A percentile compares a stretch with the other conserved stretches of the same genome.
phyloP scores from a whole-genome alignment of 1,140 invertebrate genomes.

The Atta colombica region DNA sequence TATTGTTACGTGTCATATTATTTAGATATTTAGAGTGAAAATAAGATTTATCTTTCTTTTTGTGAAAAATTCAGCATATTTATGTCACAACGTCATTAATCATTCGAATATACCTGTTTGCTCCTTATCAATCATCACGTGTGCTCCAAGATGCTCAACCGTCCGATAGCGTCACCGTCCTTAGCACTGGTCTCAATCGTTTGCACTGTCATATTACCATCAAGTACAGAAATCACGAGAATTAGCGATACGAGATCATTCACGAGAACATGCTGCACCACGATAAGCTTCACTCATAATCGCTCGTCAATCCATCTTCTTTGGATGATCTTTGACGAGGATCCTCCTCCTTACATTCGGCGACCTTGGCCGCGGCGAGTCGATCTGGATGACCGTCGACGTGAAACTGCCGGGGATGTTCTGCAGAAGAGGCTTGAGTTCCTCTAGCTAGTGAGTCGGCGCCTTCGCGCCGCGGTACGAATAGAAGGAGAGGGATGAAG shows the following conservation, averaged over 20 bases:
- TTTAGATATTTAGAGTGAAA: background rate
- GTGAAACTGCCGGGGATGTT: slow-evolving; percentile 77
- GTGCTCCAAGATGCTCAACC: slow-evolving; percentile 4
- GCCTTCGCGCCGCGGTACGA: slow-evolving; percentile 70
- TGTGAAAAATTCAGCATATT: background rate
- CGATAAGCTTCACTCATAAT: slow-evolving; percentile 6
- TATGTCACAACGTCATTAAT: background rate
- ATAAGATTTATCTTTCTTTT: background rate
- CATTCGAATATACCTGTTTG: slow-evolving; percentile 27
- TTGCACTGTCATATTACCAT: slow-evolving; percentile 41
- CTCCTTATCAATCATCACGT: background rate
- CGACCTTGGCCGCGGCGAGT: slow-evolving; percentile 74
- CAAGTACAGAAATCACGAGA: background rate
- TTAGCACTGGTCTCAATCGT: slow-evolving; percentile 4
- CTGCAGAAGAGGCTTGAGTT: slow-evolving; percentile 73
- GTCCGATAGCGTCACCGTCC: background rate
- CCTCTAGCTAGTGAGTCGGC: slow-evolving; percentile 72
- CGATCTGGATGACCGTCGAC: slow-evolving; percentile 77
- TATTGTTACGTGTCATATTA: background rate
- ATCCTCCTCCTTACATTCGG: slow-evolving; percentile 19
- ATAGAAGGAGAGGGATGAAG: slow-evolving; percentile 63
- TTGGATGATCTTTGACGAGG: slow-evolving; percentile 8
- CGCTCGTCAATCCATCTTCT: background rate
- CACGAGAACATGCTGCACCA: background rate
- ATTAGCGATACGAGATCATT: background rate